Percentiles rank a stretch among this genome's conserved stretches.
These are phyloP conservation scores for Watersipora subatra DNA, from an alignment of 1,140 invertebrate species.

Conservation along the genomic window DNA sequence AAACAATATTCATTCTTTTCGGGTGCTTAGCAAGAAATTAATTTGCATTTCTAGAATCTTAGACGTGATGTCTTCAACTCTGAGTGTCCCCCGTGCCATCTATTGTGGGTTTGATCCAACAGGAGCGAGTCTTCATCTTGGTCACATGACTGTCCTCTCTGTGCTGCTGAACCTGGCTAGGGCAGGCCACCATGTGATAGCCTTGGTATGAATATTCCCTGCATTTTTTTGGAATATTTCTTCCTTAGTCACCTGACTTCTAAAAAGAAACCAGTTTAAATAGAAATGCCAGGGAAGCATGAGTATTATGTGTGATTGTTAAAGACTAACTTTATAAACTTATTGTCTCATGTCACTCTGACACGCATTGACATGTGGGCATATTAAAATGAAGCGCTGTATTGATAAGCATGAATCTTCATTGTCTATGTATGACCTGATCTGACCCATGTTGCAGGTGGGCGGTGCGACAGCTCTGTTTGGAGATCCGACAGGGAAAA, in stretches of 20 bases:
- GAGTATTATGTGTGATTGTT: too few species aligned
- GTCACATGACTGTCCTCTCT: neutral
- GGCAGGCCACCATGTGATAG: neutral
- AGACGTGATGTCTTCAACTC: neutral
- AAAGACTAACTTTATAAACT: too few species aligned
- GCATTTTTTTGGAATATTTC: too few species aligned
- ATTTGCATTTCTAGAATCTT: neutral
- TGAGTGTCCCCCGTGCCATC: neutral
- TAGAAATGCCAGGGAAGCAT: too few species aligned
- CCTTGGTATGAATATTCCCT: too few species aligned
- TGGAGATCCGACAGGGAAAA: neutral
- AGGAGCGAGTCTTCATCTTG: neutral
- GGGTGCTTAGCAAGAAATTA: neutral
- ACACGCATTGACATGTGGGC: too few species aligned
- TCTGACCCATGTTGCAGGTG: neutral
- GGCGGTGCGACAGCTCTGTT: neutral
- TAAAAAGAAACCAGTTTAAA: too few species aligned
- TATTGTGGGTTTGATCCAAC: neutral
- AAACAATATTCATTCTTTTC: neutral
- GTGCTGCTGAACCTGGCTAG: neutral
- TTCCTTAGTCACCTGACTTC: too few species aligned
- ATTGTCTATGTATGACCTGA: too few species aligned
- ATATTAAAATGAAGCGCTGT: too few species aligned
- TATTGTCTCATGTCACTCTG: too few species aligned
- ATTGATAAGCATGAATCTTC: too few species aligned